Conservation (phyloP, 2,113 vertebrate species). For the Ascaphus truei region DNA sequence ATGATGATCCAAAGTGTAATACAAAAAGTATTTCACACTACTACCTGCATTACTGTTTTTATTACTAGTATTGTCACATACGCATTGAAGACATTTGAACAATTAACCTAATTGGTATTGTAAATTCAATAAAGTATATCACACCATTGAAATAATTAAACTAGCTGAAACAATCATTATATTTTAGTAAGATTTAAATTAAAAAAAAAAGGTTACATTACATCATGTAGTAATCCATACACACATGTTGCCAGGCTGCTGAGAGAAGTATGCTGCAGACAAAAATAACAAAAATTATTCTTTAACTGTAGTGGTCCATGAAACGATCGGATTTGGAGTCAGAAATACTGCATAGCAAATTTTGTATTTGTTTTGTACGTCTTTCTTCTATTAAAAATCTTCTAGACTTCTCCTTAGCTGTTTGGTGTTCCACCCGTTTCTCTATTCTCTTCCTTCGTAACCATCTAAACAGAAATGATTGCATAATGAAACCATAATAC, state of each 20-base stretch:
- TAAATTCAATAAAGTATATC: too few species aligned
- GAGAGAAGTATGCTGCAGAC: not conserved
- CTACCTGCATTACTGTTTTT: too few species aligned
- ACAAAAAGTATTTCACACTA: too few species aligned
- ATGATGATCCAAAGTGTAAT: too few species aligned
- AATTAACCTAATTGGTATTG: too few species aligned
- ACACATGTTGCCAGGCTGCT: too few species aligned
- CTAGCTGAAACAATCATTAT: too few species aligned
- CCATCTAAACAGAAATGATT: constrained; percentile 70
- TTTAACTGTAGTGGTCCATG: constrained; percentile 67
- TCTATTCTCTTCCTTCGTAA: constrained; percentile 79
- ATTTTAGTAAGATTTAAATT: too few species aligned
- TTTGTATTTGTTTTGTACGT: constrained; percentile 70
- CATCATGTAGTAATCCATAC: not conserved
- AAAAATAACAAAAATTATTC: constrained; percentile 25
- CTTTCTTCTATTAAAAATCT: constrained; percentile 80
- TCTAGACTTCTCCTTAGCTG: constrained; percentile 71
- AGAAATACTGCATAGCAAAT: constrained; percentile 61
- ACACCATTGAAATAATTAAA: not conserved
- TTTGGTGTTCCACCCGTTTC: constrained; percentile 77
- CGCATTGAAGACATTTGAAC: too few species aligned
- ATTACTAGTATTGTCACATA: too few species aligned
- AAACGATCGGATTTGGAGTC: constrained; percentile 73
- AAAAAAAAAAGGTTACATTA: not conserved
- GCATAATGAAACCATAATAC: too few species aligned